phyloP scores from a whole-genome alignment of 2,888 invertebrate genomes.

The Copidosoma aretas region DNA sequence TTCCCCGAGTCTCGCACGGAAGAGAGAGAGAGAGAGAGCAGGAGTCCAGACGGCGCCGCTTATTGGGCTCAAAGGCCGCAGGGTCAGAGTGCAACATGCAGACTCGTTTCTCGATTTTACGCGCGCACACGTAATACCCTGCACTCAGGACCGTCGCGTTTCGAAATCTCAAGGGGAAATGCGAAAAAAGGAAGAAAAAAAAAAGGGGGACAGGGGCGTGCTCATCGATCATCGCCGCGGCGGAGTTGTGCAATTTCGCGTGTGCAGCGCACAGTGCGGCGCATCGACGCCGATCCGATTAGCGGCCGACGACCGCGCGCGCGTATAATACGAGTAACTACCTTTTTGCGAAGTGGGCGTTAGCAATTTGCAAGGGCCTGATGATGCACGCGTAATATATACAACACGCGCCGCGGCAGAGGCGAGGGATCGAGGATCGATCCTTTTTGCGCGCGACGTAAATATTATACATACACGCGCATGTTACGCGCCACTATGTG shows the following conservation, averaged over 20 bases:
- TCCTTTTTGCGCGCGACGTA: no score
- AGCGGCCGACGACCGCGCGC: slow-evolving; percentile 24
- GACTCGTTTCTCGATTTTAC: slow-evolving; percentile 24
- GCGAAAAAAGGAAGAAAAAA: no score
- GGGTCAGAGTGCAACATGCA: slow-evolving; percentile 30
- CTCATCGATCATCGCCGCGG: slow-evolving; percentile 31
- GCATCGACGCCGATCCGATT: slow-evolving; percentile 37
- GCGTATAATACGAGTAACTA: neutral
- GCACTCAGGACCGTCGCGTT: neutral
- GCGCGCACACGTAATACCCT: neutral
- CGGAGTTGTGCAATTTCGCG: no score
- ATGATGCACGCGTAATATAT: no score
- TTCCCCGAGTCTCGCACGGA: no score
- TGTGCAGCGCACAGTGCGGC: neutral
- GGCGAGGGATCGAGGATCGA: no score
- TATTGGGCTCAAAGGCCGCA: neutral
- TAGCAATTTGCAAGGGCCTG: slow-evolving; percentile 48
- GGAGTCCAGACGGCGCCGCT: no score
- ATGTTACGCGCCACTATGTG: no score
- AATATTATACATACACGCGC: no score
- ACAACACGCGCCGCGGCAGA: no score
- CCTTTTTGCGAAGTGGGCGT: slow-evolving; percentile 12
- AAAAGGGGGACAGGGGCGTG: neutral
- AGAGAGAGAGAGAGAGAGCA: no score
- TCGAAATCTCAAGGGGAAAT: no score